Evolutionary conservation across 2,113 vertebrate species (phyloP).

Genomic region (Datnioides undecimradiatus): DNA sequence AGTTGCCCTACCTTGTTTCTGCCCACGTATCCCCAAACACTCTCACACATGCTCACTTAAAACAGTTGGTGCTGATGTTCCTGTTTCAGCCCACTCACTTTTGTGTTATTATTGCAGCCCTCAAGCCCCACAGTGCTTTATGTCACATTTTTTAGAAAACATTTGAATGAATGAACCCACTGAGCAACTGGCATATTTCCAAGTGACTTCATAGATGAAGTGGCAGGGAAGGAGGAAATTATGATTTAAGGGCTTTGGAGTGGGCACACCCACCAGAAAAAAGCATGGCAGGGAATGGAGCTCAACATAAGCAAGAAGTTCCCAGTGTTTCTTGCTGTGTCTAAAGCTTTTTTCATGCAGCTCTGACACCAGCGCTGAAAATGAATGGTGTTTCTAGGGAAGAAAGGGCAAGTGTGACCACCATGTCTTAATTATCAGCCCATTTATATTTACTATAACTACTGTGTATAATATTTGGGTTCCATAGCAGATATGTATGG

Average conservation of each 20-base stretch:
- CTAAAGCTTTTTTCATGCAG: background rate
- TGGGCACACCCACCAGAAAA: background rate
- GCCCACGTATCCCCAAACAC: background rate
- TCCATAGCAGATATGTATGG: background rate
- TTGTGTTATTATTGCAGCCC: conserved; percentile 3
- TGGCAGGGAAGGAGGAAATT: background rate
- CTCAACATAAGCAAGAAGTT: background rate
- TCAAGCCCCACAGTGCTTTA: background rate
- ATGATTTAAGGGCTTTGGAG: background rate
- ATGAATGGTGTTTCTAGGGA: background rate
- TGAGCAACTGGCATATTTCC: background rate
- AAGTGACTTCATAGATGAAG: conserved; percentile 10
- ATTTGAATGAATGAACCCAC: conserved; percentile 15
- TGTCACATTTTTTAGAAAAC: conserved; percentile 5
- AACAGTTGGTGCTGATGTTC: background rate
- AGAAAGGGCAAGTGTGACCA: background rate
- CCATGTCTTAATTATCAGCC: background rate
- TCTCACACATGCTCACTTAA: background rate
- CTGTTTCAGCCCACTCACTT: conserved; percentile 11
- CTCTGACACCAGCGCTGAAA: background rate
- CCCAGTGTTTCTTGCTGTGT: background rate
- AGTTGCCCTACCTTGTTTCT: background rate
- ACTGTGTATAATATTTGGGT: background rate
- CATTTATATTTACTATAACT: background rate
- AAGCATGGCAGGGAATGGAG: background rate